Evolutionary conservation across 2,113 vertebrate genomes (phyloP).

Genomic region (Nothocercus nigrocapillus): DNA sequence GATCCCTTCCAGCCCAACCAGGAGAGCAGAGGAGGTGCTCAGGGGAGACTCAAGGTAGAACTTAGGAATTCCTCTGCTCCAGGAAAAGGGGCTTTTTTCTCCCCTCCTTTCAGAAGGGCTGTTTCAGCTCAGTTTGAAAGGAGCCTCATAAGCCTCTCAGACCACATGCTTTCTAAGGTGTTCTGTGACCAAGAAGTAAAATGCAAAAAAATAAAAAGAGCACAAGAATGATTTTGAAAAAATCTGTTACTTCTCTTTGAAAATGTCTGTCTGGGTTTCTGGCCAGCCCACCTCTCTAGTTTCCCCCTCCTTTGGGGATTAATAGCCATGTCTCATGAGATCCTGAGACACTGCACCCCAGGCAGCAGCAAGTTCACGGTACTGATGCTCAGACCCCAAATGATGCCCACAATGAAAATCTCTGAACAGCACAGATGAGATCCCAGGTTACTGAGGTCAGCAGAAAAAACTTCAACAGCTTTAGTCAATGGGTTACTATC

Average conservation of each 20-base stretch:
- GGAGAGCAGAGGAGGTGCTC: neutral
- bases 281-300: neutral
- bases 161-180: neutral
- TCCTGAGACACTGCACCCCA: neutral
- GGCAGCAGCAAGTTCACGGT: neutral
- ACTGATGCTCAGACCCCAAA: neutral
- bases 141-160: fast-evolving
- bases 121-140: neutral
- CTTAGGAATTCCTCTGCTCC: neutral
- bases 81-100: fast-evolving
- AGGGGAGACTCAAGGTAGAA: neutral
- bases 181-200: neutral
- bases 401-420: neutral
- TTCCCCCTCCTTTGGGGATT: neutral
- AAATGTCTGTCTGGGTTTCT: neutral
- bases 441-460: neutral
- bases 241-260: neutral
- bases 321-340: neutral
- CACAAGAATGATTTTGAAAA: fast-evolving
- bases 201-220: neutral
- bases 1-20: neutral
- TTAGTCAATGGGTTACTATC: neutral
- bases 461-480: neutral
- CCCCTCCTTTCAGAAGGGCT: neutral
- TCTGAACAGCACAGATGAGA: neutral